Conservation (phyloP, 92 coral and sea anemone genomes). For the Muricea muricata region DNA sequence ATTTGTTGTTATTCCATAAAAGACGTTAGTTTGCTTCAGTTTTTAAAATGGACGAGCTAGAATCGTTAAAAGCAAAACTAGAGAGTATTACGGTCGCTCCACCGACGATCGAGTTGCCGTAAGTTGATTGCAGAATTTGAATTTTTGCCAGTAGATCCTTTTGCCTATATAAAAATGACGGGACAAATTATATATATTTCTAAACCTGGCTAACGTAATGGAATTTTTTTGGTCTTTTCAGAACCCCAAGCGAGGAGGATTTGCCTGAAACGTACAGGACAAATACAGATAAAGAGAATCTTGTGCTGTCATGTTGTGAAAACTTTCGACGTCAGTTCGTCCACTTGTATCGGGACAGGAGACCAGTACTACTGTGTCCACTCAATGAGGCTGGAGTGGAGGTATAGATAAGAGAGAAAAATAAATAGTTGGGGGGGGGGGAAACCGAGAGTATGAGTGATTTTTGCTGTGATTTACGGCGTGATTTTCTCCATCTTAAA, state of each 20-base stretch:
- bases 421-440: background rate
- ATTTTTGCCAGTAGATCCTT: background rate
- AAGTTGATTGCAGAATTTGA: background rate
- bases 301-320: slow-evolving; percentile 91
- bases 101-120: slow-evolving; percentile 29
- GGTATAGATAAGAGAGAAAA: slow-evolving; percentile 51
- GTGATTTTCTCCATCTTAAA: too few relatives aligned
- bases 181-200: too few relatives aligned
- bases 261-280: slow-evolving; percentile 74
- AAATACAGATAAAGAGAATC: slow-evolving; percentile 86
- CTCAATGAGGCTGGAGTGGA: slow-evolving; percentile 85
- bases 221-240: background rate
- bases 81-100: slow-evolving; percentile 19
- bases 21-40: background rate
- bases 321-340: slow-evolving; percentile 98
- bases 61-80: slow-evolving; percentile 33
- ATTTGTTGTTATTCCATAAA: background rate
- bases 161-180: background rate
- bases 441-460: too few relatives aligned
- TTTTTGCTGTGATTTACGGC: too few relatives aligned
- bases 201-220: too few relatives aligned
- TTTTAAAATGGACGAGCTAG: slow-evolving; percentile 21
- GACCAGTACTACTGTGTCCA: slow-evolving; percentile 87
- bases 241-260: slow-evolving; percentile 11
- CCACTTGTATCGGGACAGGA: slow-evolving; percentile 95